Conservation (phyloP, 2,797 vertebrate species). For the Australoheros facetus region DNA sequence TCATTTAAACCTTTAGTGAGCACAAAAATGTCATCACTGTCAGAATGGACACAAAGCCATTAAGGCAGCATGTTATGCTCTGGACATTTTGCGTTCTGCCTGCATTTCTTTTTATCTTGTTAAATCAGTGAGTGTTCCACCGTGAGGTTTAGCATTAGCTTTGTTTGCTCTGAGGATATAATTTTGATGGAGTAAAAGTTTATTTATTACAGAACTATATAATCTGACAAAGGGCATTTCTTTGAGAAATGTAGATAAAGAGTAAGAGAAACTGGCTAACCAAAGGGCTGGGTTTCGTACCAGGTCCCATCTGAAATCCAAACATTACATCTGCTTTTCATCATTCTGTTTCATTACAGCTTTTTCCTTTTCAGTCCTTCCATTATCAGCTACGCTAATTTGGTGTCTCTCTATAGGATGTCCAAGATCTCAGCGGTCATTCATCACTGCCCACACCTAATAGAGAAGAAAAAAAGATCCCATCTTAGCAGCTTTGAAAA, state of each 20-base stretch:
- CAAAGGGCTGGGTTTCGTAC: not conserved
- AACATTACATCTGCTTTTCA: slow-evolving; percentile 27
- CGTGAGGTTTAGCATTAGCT: not conserved
- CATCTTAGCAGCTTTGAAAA: slow-evolving; percentile 13
- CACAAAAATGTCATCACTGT: not conserved
- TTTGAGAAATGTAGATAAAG: not conserved
- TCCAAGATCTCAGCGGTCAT: slow-evolving; percentile 16
- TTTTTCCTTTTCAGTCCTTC: slow-evolving; percentile 15
- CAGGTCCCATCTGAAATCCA: not conserved
- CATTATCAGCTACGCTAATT: slow-evolving; percentile 26
- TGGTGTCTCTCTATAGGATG: slow-evolving; percentile 23
- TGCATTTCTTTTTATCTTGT: not conserved
- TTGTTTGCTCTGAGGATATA: not conserved
- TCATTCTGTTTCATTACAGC: slow-evolving; percentile 12
- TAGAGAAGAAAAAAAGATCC: not conserved
- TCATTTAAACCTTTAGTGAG: not conserved
- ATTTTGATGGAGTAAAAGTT: not conserved
- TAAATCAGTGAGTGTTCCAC: not conserved
- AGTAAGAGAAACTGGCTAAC: not conserved
- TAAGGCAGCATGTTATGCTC: not conserved
- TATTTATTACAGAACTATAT: not conserved
- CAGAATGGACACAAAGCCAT: not conserved
- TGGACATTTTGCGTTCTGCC: not conserved
- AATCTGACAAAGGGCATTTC: not conserved
- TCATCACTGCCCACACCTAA: slow-evolving; percentile 9